Evolutionary conservation across 2,888 invertebrate genomes (phyloP), one percentile per base, ranked within the genome.

Genomic region (Heliconius hortense): DNA sequence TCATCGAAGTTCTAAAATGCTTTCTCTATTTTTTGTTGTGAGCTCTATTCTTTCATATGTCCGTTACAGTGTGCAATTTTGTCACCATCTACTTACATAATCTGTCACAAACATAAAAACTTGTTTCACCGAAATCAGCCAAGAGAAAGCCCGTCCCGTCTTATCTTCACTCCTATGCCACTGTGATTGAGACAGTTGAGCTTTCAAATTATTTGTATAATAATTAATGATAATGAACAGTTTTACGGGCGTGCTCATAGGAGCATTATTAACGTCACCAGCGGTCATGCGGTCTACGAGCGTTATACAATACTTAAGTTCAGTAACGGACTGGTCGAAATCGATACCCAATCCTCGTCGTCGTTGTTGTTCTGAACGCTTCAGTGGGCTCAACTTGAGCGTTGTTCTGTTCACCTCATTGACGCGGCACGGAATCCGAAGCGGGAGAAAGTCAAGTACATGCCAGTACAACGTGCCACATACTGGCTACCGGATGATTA

Each of bases 361-460:
- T 83, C 85, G 81, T 86, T 84, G 86, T 83, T 81, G 81, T 86
- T 87, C 85, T 87, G 84, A 87, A 89, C 89, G 92, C 88, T 90
- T 85, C 89, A 89, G 84, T 88, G 90, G 86, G 84, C 89, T 87
- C 88, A 87, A 89, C 88, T 90, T 87, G 84, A 89, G 83, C 84
- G 85, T 86, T 85, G 89, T 88, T 88, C 87, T 91, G 90, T 90
- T 92, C 91, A 91, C 91, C 88, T 90, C 89, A 86, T 88, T 88
- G 89, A 89, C 88, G 88, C 88, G 89, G 88, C 90, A 89, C 88
- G 90, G 91, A 89, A 92, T 92, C 89, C 84, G 84, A 84, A 82
- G 82, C 84, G 81, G 88, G 93, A 91, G 94, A 93, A 93, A 94
- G 93, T 93, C 91, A 89, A 90, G 90, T 90, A 90, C 90, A 84